phyloP scores from a whole-genome alignment of 2,888 invertebrate genomes.

The Diaprepes abbreviatus region DNA sequence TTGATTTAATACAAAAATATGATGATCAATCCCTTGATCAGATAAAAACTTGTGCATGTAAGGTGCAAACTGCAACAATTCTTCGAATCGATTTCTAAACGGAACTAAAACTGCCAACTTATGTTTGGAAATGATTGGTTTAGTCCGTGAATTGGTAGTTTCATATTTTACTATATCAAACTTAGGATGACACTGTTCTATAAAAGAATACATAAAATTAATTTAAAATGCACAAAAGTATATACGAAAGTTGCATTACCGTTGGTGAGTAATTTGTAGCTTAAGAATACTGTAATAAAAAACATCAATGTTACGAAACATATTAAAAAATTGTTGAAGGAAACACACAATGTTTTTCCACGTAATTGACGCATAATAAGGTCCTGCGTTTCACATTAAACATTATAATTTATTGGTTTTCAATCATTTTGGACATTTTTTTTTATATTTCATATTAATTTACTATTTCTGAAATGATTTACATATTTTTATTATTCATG shows the following conservation, averaged over 20 bases:
- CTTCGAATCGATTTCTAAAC: conserved; percentile 95
- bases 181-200: conserved; percentile 61
- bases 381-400: not conserved
- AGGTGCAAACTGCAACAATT: conserved; percentile 92
- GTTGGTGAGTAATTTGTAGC: conserved; percentile 61
- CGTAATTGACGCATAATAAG: conserved; percentile 31
- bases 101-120: conserved; percentile 92
- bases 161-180: conserved; percentile 51
- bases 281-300: conserved; percentile 57
- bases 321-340: conserved; percentile 54
- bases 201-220: conserved; percentile 45
- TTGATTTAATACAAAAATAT: conserved; percentile 94
- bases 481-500: too few species aligned
- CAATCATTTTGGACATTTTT: not conserved
- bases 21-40: conserved; percentile 83
- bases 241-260: conserved; percentile 56
- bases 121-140: conserved; percentile 62
- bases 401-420: not conserved
- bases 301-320: conserved; percentile 57
- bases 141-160: conserved; percentile 14
- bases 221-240: not conserved
- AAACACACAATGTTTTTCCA: conserved; percentile 42
- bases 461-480: not conserved
- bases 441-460: not conserved
- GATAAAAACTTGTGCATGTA: conserved; percentile 88